Evolutionary conservation across 37 sponge, comb jelly and placozoan genomes (phyloP), one percentile per base, ranked within the genome.

Genomic region (Chondrilla cf. caribensis): DNA sequence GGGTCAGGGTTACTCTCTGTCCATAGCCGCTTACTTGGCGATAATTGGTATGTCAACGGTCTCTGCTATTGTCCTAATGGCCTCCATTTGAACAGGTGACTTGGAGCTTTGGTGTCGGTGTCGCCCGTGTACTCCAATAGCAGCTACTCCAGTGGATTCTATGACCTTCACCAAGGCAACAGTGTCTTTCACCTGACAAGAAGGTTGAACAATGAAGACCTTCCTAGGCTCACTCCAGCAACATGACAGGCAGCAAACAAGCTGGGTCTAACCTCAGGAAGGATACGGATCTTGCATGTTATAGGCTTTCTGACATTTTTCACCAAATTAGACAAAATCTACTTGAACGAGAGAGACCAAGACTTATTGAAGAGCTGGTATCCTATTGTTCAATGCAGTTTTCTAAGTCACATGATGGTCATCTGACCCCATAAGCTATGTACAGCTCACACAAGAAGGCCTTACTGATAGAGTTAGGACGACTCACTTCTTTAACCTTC

Each of bases 221-320:
- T n/a, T n/a, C n/a, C n/a, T n/a, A n/a, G n/a, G n/a, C n/a, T n/a
- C n/a, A n/a, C n/a, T n/a, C n/a, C n/a, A n/a, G n/a, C n/a, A n/a
- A n/a, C n/a, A n/a, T n/a, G n/a, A n/a, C n/a, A n/a, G n/a, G n/a
- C n/a, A n/a, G n/a, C n/a, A n/a, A n/a, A n/a, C n/a, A n/a, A n/a
- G n/a, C n/a, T n/a, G n/a, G n/a, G n/a, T n/a, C 87, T 36, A 43
- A 92, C 92, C 6, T 88, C 67, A 28, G 95, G 91, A 0, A 98
- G 77, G 38, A 98, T 93, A 54, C 99, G 67, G 6, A 98, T 98
- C 81, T 98, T 98, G 78, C 97, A 96, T 0, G 97, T 98, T 60
- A 98, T 90, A 8, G 99, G 99, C 14, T 59, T 80, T n/a, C 76
- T 83, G 11, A 92, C 80, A 0, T 82, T 79, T 25, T 80, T 44